These are phyloP conservation scores for Platycheirus rosarum DNA, from an alignment of 2,888 invertebrate species.

Conservation along the genomic window DNA sequence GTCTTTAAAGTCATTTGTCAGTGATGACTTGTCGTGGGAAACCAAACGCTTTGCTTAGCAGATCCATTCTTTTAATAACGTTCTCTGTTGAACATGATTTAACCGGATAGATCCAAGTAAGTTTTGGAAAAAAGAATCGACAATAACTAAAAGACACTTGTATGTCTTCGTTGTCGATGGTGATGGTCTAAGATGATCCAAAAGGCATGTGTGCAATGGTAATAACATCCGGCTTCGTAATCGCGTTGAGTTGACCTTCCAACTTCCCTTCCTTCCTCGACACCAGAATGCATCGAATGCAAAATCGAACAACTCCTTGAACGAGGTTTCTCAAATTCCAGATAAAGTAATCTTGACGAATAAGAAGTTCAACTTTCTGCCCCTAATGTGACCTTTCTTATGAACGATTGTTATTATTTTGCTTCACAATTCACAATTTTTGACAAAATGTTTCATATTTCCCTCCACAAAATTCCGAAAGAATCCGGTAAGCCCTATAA, in stretches of 20 bases:
- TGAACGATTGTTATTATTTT: slow-evolving; percentile 12
- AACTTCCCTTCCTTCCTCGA: no score
- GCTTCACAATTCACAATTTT: not conserved
- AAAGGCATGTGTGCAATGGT: no score
- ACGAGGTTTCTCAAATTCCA: slow-evolving; percentile 7
- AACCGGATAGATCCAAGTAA: slow-evolving; percentile 77
- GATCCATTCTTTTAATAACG: not conserved
- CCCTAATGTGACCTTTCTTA: slow-evolving; percentile 10
- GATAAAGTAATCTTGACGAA: slow-evolving; percentile 4
- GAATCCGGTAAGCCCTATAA: no score
- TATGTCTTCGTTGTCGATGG: slow-evolving; percentile 63
- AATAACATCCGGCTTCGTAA: no score
- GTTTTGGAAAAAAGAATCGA: not conserved
- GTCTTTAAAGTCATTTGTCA: no score
- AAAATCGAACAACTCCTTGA: not conserved
- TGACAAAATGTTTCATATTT: not conserved
- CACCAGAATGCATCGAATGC: slow-evolving; percentile 42
- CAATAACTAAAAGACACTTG: slow-evolving; percentile 63
- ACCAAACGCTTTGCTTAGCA: not conserved
- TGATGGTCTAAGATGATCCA: slow-evolving; percentile 76
- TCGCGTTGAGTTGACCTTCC: no score
- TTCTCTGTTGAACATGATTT: slow-evolving; percentile 70
- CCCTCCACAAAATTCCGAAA: not conserved
- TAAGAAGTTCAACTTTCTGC: slow-evolving; percentile 23
- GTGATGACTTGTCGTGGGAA: slow-evolving; percentile 4